phyloP scores from a whole-genome alignment of 2,113 vertebrate species.

The Neotragus moschatus region DNA sequence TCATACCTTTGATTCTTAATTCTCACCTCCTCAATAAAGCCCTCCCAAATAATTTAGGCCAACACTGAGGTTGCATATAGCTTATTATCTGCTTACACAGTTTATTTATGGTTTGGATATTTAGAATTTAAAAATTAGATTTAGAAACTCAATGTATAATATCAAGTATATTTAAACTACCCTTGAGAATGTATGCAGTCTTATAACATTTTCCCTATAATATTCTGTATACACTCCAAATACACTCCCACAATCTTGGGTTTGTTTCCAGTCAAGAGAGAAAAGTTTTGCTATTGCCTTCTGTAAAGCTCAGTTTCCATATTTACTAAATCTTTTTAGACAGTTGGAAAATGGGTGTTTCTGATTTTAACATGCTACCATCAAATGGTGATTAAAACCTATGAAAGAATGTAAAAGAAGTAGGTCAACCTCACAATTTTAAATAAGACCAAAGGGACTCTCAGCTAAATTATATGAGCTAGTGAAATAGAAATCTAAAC shows the following conservation, averaged over 20 bases:
- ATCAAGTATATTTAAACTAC: not conserved
- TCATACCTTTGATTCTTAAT: not conserved
- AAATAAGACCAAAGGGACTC: not conserved
- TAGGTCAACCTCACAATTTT: not conserved
- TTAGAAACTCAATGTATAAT: not conserved
- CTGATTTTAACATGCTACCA: not conserved
- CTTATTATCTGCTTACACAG: not conserved
- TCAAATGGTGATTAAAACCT: not conserved
- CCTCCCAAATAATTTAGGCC: not conserved
- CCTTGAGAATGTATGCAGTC: not conserved
- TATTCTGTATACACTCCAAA: not conserved
- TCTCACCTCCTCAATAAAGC: not conserved
- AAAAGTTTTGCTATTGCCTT: not conserved
- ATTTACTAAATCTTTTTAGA: not conserved
- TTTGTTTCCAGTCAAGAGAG: not conserved
- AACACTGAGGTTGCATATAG: not conserved
- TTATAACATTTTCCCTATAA: not conserved
- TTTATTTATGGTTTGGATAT: not conserved
- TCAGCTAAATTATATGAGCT: not conserved
- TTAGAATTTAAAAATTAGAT: not conserved
- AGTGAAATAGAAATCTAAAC: not conserved
- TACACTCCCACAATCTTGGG: not conserved
- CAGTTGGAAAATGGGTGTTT: not conserved
- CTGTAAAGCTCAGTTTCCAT: not conserved
- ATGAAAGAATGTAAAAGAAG: not conserved